Conservation (phyloP, 2,113 vertebrate species). For the Cavia aperea region DNA sequence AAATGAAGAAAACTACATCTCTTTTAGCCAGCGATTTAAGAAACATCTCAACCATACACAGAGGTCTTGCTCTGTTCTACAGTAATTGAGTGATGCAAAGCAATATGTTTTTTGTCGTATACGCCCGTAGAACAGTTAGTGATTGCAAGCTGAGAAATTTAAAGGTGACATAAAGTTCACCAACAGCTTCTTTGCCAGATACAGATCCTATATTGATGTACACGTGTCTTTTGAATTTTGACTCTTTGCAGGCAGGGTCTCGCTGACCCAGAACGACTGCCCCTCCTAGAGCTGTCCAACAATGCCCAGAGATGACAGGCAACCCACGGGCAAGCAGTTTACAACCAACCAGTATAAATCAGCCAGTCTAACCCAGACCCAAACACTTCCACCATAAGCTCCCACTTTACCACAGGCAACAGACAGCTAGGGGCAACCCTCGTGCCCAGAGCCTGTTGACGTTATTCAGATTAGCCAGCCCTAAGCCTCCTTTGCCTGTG, state of each 20-base stretch:
- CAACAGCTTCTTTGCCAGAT: neutral
- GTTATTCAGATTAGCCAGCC: neutral
- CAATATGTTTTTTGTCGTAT: neutral
- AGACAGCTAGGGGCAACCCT: neutral
- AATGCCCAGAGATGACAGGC: neutral
- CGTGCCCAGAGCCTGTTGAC: neutral
- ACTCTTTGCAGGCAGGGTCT: neutral
- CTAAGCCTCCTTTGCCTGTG: neutral
- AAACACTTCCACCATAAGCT: neutral
- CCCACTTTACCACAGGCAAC: neutral
- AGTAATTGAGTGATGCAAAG: neutral
- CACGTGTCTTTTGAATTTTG: neutral
- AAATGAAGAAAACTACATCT: neutral
- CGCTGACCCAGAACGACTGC: neutral
- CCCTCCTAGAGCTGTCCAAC: neutral
- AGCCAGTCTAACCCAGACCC: neutral
- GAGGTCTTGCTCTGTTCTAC: constrained; percentile 22
- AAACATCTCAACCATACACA: neutral
- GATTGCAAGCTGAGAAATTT: neutral
- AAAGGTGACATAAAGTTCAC: neutral
- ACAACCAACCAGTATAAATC: neutral
- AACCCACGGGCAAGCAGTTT: neutral
- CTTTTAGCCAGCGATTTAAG: neutral
- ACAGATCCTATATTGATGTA: neutral
- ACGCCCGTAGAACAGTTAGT: neutral